A percentile compares a stretch with the other conserved stretches of the same genome.
These are phyloP conservation scores for Brachyalestes nurse DNA, from an alignment of 2,797 vertebrate genomes.

Conservation along the genomic window DNA sequence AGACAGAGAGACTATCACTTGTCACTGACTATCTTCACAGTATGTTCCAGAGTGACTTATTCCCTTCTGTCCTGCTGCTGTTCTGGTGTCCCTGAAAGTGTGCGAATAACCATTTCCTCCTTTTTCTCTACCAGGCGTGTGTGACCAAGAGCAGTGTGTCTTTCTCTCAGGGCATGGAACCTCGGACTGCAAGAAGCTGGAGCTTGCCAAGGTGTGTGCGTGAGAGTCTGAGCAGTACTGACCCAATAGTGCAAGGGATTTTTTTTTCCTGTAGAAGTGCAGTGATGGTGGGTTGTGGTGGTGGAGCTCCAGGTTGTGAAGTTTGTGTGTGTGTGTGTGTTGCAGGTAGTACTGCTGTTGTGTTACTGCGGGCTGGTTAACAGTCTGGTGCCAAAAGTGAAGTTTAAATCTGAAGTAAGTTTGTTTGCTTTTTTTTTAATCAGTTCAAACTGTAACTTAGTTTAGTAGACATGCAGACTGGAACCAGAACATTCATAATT, in stretches of 20 bases:
- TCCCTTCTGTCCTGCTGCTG: not conserved
- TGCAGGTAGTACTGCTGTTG: constrained; percentile 86
- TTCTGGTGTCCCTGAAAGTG: not conserved
- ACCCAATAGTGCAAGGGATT: too few relatives aligned
- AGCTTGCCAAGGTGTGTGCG: constrained; percentile 93
- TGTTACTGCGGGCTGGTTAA: constrained; percentile 86
- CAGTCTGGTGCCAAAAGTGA: constrained; percentile 77
- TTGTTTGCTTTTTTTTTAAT: not conserved
- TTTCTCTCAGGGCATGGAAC: constrained; percentile 77
- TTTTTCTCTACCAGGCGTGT: constrained; percentile 65
- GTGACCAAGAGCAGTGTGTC: constrained; percentile 72
- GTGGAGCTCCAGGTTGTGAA: not conserved
- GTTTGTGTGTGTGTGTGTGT: not conserved
- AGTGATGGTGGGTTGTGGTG: too few relatives aligned
- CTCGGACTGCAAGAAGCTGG: constrained; percentile 73
- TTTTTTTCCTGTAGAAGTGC: too few relatives aligned
- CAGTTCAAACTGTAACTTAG: too few relatives aligned
- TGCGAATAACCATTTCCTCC: not conserved
- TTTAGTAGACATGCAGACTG: not conserved
- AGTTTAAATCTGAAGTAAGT: constrained; percentile 84
- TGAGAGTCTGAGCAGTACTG: too few relatives aligned
- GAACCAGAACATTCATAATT: not conserved
- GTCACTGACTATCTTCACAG: constrained; percentile 83
- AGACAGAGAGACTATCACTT: constrained; percentile 74
- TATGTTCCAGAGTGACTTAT: constrained; percentile 69